These are phyloP conservation scores for Pteropus alecto DNA, from an alignment of 2,113 vertebrate species.

Conservation along the genomic window DNA sequence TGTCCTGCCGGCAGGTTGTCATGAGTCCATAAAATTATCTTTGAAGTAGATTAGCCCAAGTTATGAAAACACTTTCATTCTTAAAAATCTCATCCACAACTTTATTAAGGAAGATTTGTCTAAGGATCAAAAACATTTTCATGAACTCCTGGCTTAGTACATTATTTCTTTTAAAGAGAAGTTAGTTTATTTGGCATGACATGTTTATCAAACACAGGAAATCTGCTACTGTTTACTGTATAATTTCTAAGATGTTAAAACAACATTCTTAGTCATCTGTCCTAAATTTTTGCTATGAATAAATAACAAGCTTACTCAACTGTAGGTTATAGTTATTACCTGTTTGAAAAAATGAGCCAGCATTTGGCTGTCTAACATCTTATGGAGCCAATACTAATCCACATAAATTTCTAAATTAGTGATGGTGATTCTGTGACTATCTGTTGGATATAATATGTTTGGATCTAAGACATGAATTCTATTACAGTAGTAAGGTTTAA, in stretches of 20 bases:
- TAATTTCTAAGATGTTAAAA: background rate
- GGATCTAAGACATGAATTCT: background rate
- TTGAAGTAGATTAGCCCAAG: background rate
- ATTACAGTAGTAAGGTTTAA: background rate
- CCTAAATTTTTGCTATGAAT: background rate
- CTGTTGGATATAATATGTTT: background rate
- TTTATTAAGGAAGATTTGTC: background rate
- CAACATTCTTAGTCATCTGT: background rate
- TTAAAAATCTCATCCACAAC: background rate
- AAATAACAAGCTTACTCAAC: background rate
- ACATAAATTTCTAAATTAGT: background rate
- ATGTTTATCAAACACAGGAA: background rate
- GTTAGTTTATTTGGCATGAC: background rate
- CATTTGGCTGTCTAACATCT: background rate
- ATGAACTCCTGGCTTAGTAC: background rate
- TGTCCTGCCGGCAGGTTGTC: background rate
- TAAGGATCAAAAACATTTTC: background rate
- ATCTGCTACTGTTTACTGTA: background rate
- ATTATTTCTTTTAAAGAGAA: background rate
- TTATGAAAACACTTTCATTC: background rate
- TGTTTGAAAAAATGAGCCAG: background rate
- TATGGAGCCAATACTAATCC: background rate
- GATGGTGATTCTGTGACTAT: background rate
- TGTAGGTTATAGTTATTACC: background rate
- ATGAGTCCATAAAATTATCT: background rate